A percentile compares a stretch with the other conserved stretches of the same genome.
Evolutionary conservation across 2,113 vertebrate genomes (phyloP).

Genomic region (Erythrocercus mccallii): DNA sequence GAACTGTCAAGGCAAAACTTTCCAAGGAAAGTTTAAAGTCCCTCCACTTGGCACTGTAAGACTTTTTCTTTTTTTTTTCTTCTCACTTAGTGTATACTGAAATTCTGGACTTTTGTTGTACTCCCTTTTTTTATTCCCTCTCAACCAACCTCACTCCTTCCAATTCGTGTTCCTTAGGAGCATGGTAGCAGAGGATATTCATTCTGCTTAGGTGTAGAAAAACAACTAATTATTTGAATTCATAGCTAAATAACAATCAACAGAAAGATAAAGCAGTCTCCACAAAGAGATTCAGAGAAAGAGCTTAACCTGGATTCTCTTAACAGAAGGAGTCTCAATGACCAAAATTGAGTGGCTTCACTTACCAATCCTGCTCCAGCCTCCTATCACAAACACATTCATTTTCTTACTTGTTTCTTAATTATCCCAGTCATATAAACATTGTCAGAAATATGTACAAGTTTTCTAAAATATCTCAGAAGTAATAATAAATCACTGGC

Average conservation of each 20-base stretch:
- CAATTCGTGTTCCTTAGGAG: neutral
- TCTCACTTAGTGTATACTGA: neutral
- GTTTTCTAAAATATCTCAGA: neutral
- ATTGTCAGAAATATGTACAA: neutral
- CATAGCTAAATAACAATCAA: neutral
- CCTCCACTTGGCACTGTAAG: neutral
- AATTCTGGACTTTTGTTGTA: neutral
- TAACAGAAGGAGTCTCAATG: neutral
- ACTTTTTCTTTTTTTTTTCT: neutral
- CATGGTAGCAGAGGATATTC: neutral
- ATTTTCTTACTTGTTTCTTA: neutral
- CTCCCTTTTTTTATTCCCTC: neutral
- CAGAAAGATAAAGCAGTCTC: neutral
- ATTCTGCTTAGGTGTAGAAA: neutral
- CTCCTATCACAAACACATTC: neutral
- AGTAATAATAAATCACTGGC: neutral
- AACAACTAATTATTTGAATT: neutral
- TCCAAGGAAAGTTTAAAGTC: slow-evolving; percentile 23
- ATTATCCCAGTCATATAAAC: neutral
- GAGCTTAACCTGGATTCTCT: neutral
- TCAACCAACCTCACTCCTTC: neutral
- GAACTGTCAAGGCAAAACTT: slow-evolving; percentile 30
- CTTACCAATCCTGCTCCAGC: neutral
- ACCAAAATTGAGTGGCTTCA: neutral
- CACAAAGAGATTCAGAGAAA: neutral